A percentile compares a stretch with the other conserved stretches of the same genome.
These are phyloP conservation scores for Bombylius major DNA, from an alignment of 2,888 invertebrate species.

Conservation along the genomic window DNA sequence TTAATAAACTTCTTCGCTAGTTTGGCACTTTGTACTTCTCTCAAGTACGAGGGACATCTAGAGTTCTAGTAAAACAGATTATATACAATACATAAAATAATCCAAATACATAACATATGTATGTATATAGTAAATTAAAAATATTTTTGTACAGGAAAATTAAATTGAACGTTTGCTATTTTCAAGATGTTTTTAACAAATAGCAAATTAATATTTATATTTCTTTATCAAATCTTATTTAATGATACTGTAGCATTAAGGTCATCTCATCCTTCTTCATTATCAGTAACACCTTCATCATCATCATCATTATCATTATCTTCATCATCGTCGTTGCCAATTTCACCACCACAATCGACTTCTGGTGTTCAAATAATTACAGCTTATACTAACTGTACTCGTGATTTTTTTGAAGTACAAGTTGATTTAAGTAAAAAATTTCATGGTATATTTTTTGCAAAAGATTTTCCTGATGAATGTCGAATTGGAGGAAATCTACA, in stretches of 20 bases:
- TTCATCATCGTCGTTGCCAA: conserved; percentile 1
- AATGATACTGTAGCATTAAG: conserved; percentile 30
- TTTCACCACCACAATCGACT: conserved; percentile 3
- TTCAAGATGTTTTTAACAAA: too few relatives aligned
- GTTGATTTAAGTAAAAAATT: conserved; percentile 45
- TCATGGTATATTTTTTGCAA: conserved; percentile 60
- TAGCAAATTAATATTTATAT: conserved; percentile 22
- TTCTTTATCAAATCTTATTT: conserved; percentile 25
- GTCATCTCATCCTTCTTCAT: conserved; percentile 20
- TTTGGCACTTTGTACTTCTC: too few relatives aligned
- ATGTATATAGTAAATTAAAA: too few relatives aligned
- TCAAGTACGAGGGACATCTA: too few relatives aligned
- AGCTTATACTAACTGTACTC: conserved; percentile 49
- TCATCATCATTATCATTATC: conserved; percentile 1
- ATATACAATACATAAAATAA: too few relatives aligned
- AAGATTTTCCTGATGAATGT: conserved; percentile 63
- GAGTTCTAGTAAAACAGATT: too few relatives aligned
- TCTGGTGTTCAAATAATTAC: conserved; percentile 43
- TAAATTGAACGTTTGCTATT: too few relatives aligned
- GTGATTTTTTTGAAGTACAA: conserved; percentile 47
- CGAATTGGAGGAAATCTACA: conserved; percentile 42
- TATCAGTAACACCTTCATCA: conserved; percentile 18
- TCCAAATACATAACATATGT: too few relatives aligned
- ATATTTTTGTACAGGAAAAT: too few relatives aligned
- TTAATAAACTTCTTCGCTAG: too few relatives aligned